Evolutionary conservation across 1,140 invertebrate species (phyloP).

Genomic region (Drosophila auraria): DNA sequence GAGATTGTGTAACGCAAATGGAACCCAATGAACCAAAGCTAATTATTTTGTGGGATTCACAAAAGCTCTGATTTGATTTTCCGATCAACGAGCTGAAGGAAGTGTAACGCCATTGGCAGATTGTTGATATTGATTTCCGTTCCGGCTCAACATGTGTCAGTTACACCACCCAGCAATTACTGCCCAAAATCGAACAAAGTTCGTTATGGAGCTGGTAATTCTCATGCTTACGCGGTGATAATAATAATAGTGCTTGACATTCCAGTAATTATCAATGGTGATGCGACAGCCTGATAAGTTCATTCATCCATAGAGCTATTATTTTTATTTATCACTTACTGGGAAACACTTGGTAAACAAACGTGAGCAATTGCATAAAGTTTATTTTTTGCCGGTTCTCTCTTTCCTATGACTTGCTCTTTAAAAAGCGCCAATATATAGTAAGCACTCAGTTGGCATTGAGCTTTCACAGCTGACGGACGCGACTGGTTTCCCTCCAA

Average conservation of each 20-base stretch:
- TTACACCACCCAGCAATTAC: not conserved
- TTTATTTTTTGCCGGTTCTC: constrained; percentile 23
- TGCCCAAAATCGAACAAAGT: not conserved
- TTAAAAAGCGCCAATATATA: not conserved
- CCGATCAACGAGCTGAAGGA: not conserved
- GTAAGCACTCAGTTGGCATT: constrained; percentile 46
- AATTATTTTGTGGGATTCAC: constrained; percentile 9
- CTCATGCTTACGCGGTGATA: not conserved
- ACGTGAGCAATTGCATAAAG: constrained; percentile 31
- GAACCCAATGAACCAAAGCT: not conserved
- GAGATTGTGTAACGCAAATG: not conserved
- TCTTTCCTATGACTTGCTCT: not conserved
- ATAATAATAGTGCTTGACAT: not conserved
- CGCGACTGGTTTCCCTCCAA: constrained; percentile 57
- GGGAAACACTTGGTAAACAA: constrained; percentile 32
- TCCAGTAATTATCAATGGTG: constrained; percentile 29
- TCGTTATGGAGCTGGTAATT: not conserved
- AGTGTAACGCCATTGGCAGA: not conserved
- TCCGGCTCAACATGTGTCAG: not conserved
- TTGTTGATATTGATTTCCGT: not conserved
- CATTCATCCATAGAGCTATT: constrained; percentile 14
- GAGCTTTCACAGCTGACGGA: constrained; percentile 70
- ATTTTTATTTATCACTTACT: constrained; percentile 23
- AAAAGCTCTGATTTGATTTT: not conserved
- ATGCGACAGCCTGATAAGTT: constrained; percentile 28